Percentiles rank a stretch among this genome's conserved stretches.
phyloP scores from a whole-genome alignment of 2,113 vertebrate species.

The Eptesicus fuscus region DNA sequence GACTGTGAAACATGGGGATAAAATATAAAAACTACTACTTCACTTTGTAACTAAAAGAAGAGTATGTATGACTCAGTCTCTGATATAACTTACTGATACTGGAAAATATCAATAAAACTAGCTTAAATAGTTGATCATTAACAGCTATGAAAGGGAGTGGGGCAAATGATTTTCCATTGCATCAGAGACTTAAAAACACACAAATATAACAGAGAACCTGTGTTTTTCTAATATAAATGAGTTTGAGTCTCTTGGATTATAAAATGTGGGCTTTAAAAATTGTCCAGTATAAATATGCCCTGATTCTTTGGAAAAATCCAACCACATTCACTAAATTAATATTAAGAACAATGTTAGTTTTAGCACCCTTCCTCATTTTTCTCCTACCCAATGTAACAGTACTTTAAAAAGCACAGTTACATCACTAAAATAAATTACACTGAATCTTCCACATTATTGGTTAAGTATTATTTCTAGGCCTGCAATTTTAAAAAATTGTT shows the following conservation, averaged over 20 bases:
- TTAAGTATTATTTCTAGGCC: constrained; percentile 54
- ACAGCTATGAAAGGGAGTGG: not conserved
- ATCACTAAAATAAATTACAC: constrained; percentile 35
- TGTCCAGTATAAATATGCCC: not conserved
- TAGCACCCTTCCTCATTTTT: constrained; percentile 38
- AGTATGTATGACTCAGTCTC: not conserved
- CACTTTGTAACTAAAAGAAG: not conserved
- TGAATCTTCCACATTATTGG: constrained; percentile 6
- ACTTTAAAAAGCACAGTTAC: constrained; percentile 48
- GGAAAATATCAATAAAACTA: not conserved
- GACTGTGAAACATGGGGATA: not conserved
- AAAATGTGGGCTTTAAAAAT: constrained; percentile 44
- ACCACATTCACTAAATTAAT: constrained; percentile 35
- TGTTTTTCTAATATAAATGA: constrained; percentile 54
- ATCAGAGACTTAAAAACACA: constrained; percentile 17
- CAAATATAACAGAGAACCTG: not conserved
- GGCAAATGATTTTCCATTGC: constrained; percentile 1
- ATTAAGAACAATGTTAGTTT: constrained; percentile 54
- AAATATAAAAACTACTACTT: not conserved
- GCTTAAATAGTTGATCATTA: constrained; percentile 10
- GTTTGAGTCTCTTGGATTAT: constrained; percentile 32
- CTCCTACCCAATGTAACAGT: constrained; percentile 21
- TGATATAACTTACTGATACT: not conserved
- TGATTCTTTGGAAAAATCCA: constrained; percentile 26
- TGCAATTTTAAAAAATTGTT: constrained; percentile 50